Evolutionary conservation across 2,113 vertebrate genomes (phyloP), one percentile per base, ranked within the genome.

Genomic region (Mirounga angustirostris): DNA sequence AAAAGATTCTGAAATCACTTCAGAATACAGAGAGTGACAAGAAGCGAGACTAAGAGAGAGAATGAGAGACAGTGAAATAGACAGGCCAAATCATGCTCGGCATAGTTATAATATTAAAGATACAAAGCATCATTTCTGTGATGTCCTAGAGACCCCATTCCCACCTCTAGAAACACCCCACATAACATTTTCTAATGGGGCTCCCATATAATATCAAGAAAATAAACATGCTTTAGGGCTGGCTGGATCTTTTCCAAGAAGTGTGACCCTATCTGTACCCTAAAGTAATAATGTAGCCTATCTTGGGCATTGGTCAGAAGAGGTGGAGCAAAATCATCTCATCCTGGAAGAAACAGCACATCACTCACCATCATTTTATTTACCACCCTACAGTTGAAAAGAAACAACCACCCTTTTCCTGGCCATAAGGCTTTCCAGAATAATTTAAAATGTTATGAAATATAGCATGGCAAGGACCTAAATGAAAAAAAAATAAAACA

Each of bases 1-100:
- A 40, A 96, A 96, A 40, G 33, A 95, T 95, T 79, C 58, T 78
- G 58, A 94, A 91, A 89, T 89, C 58, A 96, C 21, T 93, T 89
- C 56, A 89, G 95, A 84, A 92, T 87, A 67, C 26, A 94, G 16
- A 71, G 36, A 69, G 4, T 59, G 46, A 76, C 12, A 79, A 46
- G 73, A 59, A 88, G 11, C 11, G n/a, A 78, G 15, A 89, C 4
- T 59, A 43, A 92, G 54, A 92, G 28, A 92, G 16, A 82, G 5
- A 80, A 61, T 7, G 26, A 92, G 43, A 89, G 10, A 73, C 3
- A 7, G 21, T 11, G 33, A 89, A 12, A 24, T 11, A 67, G 15
- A 52, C 9, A 91, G 67, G 40, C 40, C 50, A 74, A 96, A 94
- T 89, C n/a, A 78, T 73, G 59, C 14, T 59, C 24, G 86, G 36